Evolutionary conservation across 1,140 invertebrate genomes (phyloP).

Genomic region (Magallana angulata): DNA sequence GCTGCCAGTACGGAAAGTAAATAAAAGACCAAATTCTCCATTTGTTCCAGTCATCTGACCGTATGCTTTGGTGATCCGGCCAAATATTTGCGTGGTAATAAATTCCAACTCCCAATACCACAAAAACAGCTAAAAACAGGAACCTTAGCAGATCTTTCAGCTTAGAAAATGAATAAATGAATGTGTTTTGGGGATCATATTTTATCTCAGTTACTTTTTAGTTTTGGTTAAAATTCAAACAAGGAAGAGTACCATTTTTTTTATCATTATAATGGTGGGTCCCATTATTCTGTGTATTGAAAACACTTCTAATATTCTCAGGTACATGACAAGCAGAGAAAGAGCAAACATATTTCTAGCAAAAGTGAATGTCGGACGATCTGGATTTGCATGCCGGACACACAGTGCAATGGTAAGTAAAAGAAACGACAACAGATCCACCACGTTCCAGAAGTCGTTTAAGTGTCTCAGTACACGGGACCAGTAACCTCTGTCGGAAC

Average conservation of each 20-base stretch:
- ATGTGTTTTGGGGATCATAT: no score
- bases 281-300: background rate
- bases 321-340: slow-evolving; percentile 43
- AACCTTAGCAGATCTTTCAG: slow-evolving; percentile 17
- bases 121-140: background rate
- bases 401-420: background rate
- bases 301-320: slow-evolving; percentile 38
- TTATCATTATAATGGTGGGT: slow-evolving; percentile 35
- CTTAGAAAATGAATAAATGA: background rate
- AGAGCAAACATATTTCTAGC: slow-evolving; percentile 36
- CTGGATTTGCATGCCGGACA: background rate
- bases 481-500: background rate
- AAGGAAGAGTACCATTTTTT: slow-evolving; percentile 2
- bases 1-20: background rate
- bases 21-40: slow-evolving; percentile 34
- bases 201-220: no score
- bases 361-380: background rate
- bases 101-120: slow-evolving; percentile 11
- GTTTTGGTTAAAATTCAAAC: no score
- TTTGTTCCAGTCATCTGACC: background rate
- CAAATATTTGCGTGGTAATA: slow-evolving; percentile 47
- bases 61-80: slow-evolving; percentile 37
- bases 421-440: slow-evolving; percentile 27
- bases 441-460: slow-evolving; percentile 38
- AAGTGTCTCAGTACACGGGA: background rate